Evolutionary conservation across 1,140 invertebrate genomes (phyloP).

Genomic region (Vanessa tameamea): DNA sequence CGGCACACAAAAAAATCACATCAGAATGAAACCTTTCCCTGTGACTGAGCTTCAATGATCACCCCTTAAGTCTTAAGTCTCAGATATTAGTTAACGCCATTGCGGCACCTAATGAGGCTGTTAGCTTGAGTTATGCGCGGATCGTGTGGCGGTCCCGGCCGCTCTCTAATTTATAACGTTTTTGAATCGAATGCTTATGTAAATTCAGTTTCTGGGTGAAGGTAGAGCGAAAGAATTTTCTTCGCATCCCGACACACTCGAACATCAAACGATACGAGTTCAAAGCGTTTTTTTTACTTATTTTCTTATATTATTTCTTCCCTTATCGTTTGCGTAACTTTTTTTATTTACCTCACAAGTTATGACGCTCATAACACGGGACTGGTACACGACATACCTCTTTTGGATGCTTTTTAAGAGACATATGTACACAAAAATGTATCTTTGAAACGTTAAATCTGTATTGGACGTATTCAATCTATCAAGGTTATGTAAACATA

Average conservation of each 20-base stretch:
- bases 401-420: slow-evolving; percentile 8
- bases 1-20: slow-evolving; percentile 70
- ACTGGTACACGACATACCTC: slow-evolving; percentile 2
- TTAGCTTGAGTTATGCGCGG: slow-evolving; percentile 57
- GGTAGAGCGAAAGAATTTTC: slow-evolving; percentile 55
- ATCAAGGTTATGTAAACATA: too few relatives aligned
- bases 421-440: not conserved
- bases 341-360: slow-evolving; percentile 54
- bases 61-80: slow-evolving; percentile 64
- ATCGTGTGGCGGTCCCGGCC: slow-evolving; percentile 49
- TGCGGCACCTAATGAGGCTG: slow-evolving; percentile 59
- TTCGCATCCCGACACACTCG: slow-evolving; percentile 55
- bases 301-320: slow-evolving; percentile 63
- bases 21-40: slow-evolving; percentile 70
- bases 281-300: slow-evolving; percentile 67
- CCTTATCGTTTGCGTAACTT: slow-evolving; percentile 57
- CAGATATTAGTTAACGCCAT: slow-evolving; percentile 68
- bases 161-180: slow-evolving; percentile 62
- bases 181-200: slow-evolving; percentile 63
- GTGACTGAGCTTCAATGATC: slow-evolving; percentile 67
- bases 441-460: not conserved
- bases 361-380: slow-evolving; percentile 43
- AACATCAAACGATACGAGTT: slow-evolving; percentile 68
- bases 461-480: not conserved
- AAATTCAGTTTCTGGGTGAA: slow-evolving; percentile 54